A percentile compares a stretch with the other conserved stretches of the same genome.
phyloP scores from a whole-genome alignment of 1,140 invertebrate genomes.

The Nebria ingens region DNA sequence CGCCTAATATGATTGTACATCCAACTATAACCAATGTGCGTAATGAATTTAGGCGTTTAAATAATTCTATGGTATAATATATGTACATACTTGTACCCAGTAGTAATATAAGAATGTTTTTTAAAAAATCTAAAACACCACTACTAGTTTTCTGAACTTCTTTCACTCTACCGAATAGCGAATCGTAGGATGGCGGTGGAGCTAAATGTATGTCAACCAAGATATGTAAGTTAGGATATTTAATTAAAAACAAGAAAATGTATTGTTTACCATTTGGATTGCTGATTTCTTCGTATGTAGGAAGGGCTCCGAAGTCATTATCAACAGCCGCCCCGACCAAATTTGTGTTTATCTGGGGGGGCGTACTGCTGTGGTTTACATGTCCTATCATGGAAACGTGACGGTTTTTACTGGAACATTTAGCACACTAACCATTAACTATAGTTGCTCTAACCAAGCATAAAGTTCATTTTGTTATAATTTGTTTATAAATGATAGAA shows the following conservation, averaged over 20 bases:
- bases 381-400: neutral
- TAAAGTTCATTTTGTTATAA: neutral
- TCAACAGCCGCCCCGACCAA: neutral
- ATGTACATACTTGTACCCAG: conserved; percentile 48
- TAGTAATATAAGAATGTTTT: conserved; percentile 48
- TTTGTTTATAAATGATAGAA: neutral
- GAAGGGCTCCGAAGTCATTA: conserved; percentile 33
- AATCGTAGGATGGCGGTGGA: conserved; percentile 58
- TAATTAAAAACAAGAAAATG: too few relatives aligned
- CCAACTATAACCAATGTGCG: conserved; percentile 44
- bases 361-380: neutral
- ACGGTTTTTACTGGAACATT: neutral
- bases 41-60: neutral
- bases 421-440: neutral
- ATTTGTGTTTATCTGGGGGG: neutral
- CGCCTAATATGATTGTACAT: conserved; percentile 48
- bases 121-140: conserved; percentile 49
- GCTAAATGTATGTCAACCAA: conserved; percentile 33
- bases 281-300: conserved; percentile 46
- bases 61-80: neutral
- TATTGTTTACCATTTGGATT: conserved; percentile 42
- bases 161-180: conserved; percentile 52
- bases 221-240: neutral
- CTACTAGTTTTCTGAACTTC: conserved; percentile 48
- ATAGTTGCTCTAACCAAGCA: neutral